Conservation (phyloP, 2,113 vertebrate species). For the Protomyctophum bolini region DNA sequence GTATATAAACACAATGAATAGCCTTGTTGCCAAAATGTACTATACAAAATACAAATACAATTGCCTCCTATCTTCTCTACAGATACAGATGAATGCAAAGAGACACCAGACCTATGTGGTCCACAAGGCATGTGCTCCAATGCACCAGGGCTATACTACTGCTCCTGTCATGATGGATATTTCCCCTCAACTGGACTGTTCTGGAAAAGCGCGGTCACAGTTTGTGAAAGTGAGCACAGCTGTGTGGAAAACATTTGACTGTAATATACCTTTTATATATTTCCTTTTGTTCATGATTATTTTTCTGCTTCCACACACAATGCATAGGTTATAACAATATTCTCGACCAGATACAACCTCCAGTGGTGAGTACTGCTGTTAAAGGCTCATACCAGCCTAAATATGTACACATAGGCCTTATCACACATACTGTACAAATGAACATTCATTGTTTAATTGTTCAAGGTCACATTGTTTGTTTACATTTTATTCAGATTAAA, state of each 20-base stretch:
- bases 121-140: conserved; percentile 53
- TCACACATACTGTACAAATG: too few relatives aligned
- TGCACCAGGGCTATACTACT: conserved; percentile 49
- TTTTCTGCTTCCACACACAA: too few relatives aligned
- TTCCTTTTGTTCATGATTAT: neutral
- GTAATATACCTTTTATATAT: neutral
- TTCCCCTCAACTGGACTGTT: conserved; percentile 57
- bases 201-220: conserved; percentile 42
- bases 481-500: too few relatives aligned
- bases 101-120: conserved; percentile 58
- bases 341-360: conserved; percentile 19
- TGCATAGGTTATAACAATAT: conserved; percentile 30
- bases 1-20: too few relatives aligned
- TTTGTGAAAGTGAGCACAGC: conserved; percentile 57
- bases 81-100: conserved; percentile 69
- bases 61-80: neutral
- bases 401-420: too few relatives aligned
- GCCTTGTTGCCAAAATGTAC: neutral
- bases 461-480: too few relatives aligned
- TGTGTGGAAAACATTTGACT: neutral
- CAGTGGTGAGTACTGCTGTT: conserved; percentile 22
- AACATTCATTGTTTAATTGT: too few relatives aligned
- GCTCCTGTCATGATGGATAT: conserved; percentile 64
- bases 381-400: too few relatives aligned
- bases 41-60: too few relatives aligned